These are phyloP conservation scores for Uria lomvia DNA, from an alignment of 2,113 vertebrate species.

Conservation along the genomic window DNA sequence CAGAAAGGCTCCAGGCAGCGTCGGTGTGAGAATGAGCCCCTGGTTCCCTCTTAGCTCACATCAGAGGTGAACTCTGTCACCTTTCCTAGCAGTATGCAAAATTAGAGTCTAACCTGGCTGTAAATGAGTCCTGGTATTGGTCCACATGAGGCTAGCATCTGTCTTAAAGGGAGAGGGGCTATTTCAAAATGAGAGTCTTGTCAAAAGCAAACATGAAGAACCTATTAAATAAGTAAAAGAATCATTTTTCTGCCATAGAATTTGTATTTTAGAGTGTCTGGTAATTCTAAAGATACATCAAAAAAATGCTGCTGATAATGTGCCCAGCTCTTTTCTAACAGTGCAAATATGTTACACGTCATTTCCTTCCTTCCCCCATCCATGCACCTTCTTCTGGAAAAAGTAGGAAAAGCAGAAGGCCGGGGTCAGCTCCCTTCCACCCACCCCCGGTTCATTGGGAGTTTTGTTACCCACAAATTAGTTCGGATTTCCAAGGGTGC, in stretches of 20 bases:
- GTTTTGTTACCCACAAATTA: not conserved
- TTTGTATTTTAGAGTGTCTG: not conserved
- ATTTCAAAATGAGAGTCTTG: rapidly evolving
- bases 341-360: not conserved
- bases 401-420: not conserved
- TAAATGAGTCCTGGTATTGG: not conserved
- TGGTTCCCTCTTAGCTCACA: rapidly evolving
- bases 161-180: not conserved
- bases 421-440: not conserved
- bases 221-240: not conserved
- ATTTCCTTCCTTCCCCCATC: not conserved
- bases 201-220: not conserved
- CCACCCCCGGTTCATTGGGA: not conserved
- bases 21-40: not conserved
- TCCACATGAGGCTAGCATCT: not conserved
- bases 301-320: not conserved
- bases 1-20: not conserved
- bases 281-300: not conserved
- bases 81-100: not conserved
- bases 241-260: not conserved
- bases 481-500: not conserved
- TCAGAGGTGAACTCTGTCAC: not conserved
- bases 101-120: not conserved
- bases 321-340: not conserved
- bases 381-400: not conserved